Evolutionary conservation across 2,888 invertebrate genomes (phyloP), one percentile per base, ranked within the genome.

Genomic region (Latrodectus elegans): DNA sequence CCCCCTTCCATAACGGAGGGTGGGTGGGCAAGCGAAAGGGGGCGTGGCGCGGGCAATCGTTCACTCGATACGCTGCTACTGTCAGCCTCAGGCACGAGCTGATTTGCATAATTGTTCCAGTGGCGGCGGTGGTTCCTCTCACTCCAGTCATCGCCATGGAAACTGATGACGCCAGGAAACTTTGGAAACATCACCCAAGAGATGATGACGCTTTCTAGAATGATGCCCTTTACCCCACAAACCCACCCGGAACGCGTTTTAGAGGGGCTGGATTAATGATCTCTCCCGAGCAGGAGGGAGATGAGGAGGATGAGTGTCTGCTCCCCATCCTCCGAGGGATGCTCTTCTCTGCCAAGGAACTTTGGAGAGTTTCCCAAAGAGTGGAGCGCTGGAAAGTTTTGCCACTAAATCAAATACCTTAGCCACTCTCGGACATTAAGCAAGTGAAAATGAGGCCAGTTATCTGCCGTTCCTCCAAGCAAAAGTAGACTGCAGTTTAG

Each of bases 111-210:
- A 86, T 86, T 86, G 85, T 86, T 86, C 80, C 80, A 64, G 65
- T 80, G 81, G 81, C 81, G 81, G 77, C 86, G 81, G 52, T 55
- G 68, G 67, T 12, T 38, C 60, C 60, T n/a, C 60, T 60, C 49
- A 49, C 38, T 26, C 73, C 76, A 80, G 76, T 81, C 81, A 80
- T 87, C 70, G 72, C 86, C 81, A 87, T 87, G 86, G 86, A 68
- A 75, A 87, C 86, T 87, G 86, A 87, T 87, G 86, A 87, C 86
- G 86, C 86, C 86, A 72, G 73, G 77, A 87, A 87, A 87, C 76
- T 87, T 85, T 87, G 81, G 75, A 72, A 81, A 73, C 77, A 81
- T 76, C 75, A 67, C 53, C 67, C 22, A 11, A 14, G 64, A 60
- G 68, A 70, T 83, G 83, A 83, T 83, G 83, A 83, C 76, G 76